phyloP scores from a whole-genome alignment of 1,140 invertebrate genomes.

The Manduca sexta region DNA sequence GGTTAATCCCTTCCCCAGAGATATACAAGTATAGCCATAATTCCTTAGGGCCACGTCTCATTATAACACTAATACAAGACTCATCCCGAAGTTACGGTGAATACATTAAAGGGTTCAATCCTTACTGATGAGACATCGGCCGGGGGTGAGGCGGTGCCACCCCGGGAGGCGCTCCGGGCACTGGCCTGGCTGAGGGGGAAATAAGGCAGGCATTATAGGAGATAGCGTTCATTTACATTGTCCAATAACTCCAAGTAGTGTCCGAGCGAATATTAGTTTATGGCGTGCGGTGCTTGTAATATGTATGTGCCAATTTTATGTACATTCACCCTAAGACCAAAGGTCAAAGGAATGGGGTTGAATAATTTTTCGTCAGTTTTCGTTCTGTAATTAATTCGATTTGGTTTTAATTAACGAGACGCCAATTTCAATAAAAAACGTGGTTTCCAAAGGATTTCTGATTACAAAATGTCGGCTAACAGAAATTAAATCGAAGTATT shows the following conservation, averaged over 20 bases:
- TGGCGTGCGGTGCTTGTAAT: constrained; percentile 43
- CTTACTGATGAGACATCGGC: constrained; percentile 70
- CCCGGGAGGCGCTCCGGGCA: constrained; percentile 46
- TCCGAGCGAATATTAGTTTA: constrained; percentile 71
- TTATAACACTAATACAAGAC: constrained; percentile 73
- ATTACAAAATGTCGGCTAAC: constrained; percentile 38
- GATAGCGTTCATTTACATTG: constrained; percentile 72
- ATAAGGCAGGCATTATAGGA: constrained; percentile 70
- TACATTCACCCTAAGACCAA: constrained; percentile 8
- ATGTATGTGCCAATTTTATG: constrained; percentile 17
- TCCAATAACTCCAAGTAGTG: constrained; percentile 72
- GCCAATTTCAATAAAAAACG: constrained; percentile 58
- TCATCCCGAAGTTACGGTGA: constrained; percentile 71
- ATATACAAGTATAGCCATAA: constrained; percentile 66
- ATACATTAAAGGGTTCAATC: constrained; percentile 73
- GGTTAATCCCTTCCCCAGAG: constrained; percentile 51
- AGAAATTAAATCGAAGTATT: constrained; percentile 24
- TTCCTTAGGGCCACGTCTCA: constrained; percentile 71
- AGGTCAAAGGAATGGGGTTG: constrained; percentile 26
- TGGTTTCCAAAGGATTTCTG: constrained; percentile 52
- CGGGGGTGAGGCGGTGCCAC: constrained; percentile 37
- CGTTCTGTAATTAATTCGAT: constrained; percentile 58
- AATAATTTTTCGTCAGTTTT: no score
- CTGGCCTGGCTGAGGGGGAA: constrained; percentile 55
- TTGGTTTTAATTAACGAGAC: constrained; percentile 63